Evolutionary conservation across 92 coral and sea anemone genomes (phyloP), one percentile per base, ranked within the genome.

Genomic region (Epizoanthus scotinus): DNA sequence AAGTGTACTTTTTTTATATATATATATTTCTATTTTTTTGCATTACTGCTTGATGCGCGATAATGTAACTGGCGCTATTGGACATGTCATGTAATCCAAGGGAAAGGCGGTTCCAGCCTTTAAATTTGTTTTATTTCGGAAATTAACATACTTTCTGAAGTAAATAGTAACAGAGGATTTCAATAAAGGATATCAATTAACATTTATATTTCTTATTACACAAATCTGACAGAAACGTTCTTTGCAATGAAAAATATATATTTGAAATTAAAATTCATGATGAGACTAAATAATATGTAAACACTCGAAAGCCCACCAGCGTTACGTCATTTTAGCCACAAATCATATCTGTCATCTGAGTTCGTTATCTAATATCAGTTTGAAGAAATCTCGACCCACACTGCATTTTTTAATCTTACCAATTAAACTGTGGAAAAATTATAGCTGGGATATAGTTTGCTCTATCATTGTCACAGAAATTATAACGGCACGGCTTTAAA

Each of bases 251-350:
- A 22, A 36, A 75, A 59, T 58, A 19, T 21, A 57, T 57, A 29
- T 73, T 73, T 58, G 67, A 74, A 75, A 58, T 75, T 59, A 75
- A 36, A 60, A 58, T 75, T 73, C 67, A 59, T 59, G 67, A 13
- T 40, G 67, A 38, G 22, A 21, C 52, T 60, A 75, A 75, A 75
- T 59, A 14, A 59, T 75, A 75, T 59, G 55, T 38, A 59, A 75
- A 75, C 56, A 75, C 19, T n/a, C 36, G 28, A 31, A 22, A 60
- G 19, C 26, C 67, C 67, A 36, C 69, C 47, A 36, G 67, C 56
- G 36, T 24, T 20, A 22, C 38, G 38, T 63, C 53, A 75, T 8
- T 5, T 58, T 34, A 59, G 19, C 47, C 19, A 34, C 81, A 75
- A 59, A 20, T 20, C 57, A 58, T 60, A 20, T 59, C 40, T 34